Evolutionary conservation across 2,888 invertebrate species (phyloP), one percentile per base, ranked within the genome.

Genomic region (Caenorhabditis virilis): DNA sequence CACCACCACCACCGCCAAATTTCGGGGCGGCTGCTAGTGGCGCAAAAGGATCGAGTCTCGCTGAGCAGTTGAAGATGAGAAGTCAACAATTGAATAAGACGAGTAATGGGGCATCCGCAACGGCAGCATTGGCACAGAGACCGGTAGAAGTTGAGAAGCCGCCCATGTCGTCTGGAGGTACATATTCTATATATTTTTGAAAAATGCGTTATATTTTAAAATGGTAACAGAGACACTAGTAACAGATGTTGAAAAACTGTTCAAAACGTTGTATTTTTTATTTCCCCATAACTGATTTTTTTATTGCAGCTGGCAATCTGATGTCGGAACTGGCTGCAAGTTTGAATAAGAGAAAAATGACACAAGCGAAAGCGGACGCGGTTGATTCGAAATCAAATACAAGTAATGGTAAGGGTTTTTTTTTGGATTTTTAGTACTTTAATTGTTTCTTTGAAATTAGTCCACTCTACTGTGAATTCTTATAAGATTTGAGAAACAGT

Each of bases 321-420:
- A 61, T 71, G 56, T 53, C 58, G 5, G 74, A 74, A 42, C 25
- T 74, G 35, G 48, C 48, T 1, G 55, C 61, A 13, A 62, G 52
- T 20, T 38, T 73, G 13, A 69, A 64, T 27, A 66, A 67, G 13
- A 48, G 69, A 2, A 71, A 71, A 27, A 58, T 55, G 48, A 69
- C 61, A 2, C 63, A 71, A 36, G 73, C 70, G 0, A 64, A 73
- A 39, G 63, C 69, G 2, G 70, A 73, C 45, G 67, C 70, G 0
- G 68, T 54, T 13, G 73, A 73, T 38, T 66, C 60, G n/a, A 73
- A 73, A 38, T 70, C 70, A 7, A 73, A 71, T 36, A 71, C 62
- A 2, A 64, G 64, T 38, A 73, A 71, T 58, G 73, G 64, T 56
- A 23, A 22, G 45, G 4, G 4, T 11, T 45, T 5, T 27, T 45